Evolutionary conservation across 2,113 vertebrate genomes (phyloP), one percentile per base, ranked within the genome.

Genomic region (Suricata suricatta): DNA sequence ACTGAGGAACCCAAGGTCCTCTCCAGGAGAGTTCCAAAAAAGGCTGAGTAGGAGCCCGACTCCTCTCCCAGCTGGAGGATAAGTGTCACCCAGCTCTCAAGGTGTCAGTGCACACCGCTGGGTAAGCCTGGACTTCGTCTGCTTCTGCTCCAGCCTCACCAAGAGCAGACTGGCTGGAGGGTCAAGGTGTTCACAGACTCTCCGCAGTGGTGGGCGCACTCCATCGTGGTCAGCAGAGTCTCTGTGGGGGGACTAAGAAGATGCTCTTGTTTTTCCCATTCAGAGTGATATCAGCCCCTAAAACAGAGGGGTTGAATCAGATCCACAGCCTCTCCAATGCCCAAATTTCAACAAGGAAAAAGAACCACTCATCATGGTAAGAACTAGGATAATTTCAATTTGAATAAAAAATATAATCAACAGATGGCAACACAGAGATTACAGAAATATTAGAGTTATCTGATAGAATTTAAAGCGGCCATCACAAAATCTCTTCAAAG

Each of bases 141-240:
- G 6, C 17, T 8, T 0, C 8, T 7, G 7, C 5, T 13, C 14
- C 9, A 5, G 13, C 4, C 25, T 27, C 11, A 16, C 23, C 7
- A 16, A 16, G 12, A 38, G 16, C 41, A 76, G 41, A 21, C 54
- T 31, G 64, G 7, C 1, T 7, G 25, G 15, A 57, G 52, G 19
- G 17, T 38, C 47, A 35, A 14, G 29, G 47, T 12, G 11, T 44
- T 23, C 10, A 54, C 11, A 17, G 4, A 29, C 44, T 44, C 38
- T 23, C 29, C 60, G 66, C 13, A 9, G 52, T 41, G 82, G 41
- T 27, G 31, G 47, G 29, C 19, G 4, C 29, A 27, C 11, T 38
- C 16, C 38, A 31, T 19, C 10, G 14, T 16, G 23, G 7, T 47
- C 83, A 23, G 41, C 19, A 66, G 41, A 11, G 38, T 21, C 79